These are phyloP conservation scores for Hypercompe scribonia DNA, from an alignment of 2,888 invertebrate genomes.

Conservation along the genomic window DNA sequence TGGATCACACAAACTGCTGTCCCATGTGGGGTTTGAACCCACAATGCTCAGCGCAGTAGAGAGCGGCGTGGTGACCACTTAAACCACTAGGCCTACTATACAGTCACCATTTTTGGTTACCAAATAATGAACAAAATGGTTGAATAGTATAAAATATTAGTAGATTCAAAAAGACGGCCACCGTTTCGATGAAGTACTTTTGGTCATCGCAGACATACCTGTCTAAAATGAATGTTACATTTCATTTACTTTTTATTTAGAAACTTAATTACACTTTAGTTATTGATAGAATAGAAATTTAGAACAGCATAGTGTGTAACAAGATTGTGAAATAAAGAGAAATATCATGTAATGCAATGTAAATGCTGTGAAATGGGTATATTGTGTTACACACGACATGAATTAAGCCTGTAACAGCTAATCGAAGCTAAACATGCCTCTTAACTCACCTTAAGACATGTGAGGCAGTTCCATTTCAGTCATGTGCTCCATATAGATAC, in stretches of 20 bases:
- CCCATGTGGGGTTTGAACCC: too few species aligned
- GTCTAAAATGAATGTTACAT: background rate
- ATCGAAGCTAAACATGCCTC: background rate
- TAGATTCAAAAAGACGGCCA: too few species aligned
- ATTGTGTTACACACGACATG: background rate
- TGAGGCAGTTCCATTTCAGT: background rate
- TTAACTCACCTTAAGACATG: background rate
- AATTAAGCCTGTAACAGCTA: background rate
- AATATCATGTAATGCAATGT: background rate
- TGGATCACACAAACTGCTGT: too few species aligned
- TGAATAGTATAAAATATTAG: too few species aligned
- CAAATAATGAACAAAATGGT: too few species aligned
- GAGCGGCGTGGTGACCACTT: too few species aligned
- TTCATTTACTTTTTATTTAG: background rate
- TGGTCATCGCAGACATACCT: background rate
- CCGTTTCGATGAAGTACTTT: background rate
- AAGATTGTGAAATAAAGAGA: background rate
- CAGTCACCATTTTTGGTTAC: too few species aligned
- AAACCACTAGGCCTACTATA: too few species aligned
- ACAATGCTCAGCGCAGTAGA: too few species aligned
- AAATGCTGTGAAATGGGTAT: background rate
- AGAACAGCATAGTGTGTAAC: background rate
- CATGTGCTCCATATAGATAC: too few species aligned
- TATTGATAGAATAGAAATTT: too few species aligned
- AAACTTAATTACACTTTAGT: too few species aligned